Evolutionary conservation across 2,888 invertebrate species (phyloP), one percentile per base, ranked within the genome.

Genomic region (Leuctra nigra): DNA sequence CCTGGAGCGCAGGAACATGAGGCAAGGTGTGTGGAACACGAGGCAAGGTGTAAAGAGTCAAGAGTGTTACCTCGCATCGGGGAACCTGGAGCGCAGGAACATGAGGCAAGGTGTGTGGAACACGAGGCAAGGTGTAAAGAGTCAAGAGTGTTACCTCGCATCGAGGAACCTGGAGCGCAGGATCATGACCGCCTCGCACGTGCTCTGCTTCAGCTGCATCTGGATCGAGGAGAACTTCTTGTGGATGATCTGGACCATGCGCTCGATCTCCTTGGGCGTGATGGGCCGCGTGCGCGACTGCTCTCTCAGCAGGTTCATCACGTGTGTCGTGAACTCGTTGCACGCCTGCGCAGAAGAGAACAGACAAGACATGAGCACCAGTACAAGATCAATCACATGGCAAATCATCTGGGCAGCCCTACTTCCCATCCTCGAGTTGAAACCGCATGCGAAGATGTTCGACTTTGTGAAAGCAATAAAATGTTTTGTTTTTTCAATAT

Each of bases 261-360:
- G 85, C 74, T 99, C 98, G 67, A 99, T 99, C 77, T 99, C 99
- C 84, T 96, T 91, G 50, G 95, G 95, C 56, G 97, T 95, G 68
- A 99, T 98, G 54, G 98, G 98, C 66, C 98, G 81, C 64, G 97
- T 98, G 68, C 96, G 89, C 69, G 93, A 93, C 77, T 98, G 96
- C 75, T 98, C 95, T 57, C 96, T 79, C 63, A 98, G 79, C 66
- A 98, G 78, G 75, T 98, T 98, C 90, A 97, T 93, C 64, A 99
- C 99, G 76, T 99, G 99, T n/a, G 97, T 98, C 59, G 99, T 99
- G 76, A 99, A 99, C 79, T 99, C 98, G 74, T 94, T 95, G 78
- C 99, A 99, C n/a, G 98, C 98, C 82, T 86, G 72, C 41, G 65
- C n/a, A 39, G 24, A 23, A 47, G 4, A 6, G 18, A 3, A 14